phyloP scores from a whole-genome alignment of 2,113 vertebrate species.

The Lagopus leucura region DNA sequence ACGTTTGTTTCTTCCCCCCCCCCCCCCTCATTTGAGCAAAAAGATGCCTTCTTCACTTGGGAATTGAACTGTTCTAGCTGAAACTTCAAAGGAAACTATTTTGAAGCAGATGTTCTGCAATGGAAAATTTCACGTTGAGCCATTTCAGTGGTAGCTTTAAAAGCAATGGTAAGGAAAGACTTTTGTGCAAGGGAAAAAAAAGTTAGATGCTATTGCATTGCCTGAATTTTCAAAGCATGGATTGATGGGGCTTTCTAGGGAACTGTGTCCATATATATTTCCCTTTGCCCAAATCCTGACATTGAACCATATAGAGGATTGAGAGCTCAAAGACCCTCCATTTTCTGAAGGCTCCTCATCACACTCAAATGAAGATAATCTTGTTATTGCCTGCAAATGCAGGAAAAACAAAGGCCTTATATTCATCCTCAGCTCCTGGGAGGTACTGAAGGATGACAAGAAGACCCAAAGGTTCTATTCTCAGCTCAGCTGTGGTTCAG shows the following conservation, averaged over 20 bases:
- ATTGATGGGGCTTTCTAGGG: background rate
- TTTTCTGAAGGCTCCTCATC: background rate
- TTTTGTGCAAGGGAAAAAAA: background rate
- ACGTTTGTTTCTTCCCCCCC: background rate
- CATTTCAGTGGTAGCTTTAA: background rate
- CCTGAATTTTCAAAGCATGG: background rate
- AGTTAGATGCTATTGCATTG: background rate
- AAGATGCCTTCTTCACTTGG: background rate
- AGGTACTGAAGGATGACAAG: background rate
- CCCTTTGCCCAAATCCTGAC: background rate
- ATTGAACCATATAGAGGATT: background rate
- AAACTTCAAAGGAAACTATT: constrained; percentile 31
- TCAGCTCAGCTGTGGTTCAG: background rate
- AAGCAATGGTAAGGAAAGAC: background rate
- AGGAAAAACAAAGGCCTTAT: background rate
- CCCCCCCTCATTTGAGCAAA: background rate
- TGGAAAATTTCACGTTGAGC: constrained; percentile 25
- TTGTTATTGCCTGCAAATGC: background rate
- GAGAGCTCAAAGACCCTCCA: background rate
- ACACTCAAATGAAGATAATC: background rate
- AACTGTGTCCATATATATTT: background rate
- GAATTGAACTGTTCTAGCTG: constrained; percentile 2
- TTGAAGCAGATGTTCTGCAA: background rate
- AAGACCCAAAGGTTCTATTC: background rate
- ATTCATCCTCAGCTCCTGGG: background rate